Base-by-base conservation (phyloP, 2,888 invertebrate genomes). In the Hipparchia semele region DNA sequence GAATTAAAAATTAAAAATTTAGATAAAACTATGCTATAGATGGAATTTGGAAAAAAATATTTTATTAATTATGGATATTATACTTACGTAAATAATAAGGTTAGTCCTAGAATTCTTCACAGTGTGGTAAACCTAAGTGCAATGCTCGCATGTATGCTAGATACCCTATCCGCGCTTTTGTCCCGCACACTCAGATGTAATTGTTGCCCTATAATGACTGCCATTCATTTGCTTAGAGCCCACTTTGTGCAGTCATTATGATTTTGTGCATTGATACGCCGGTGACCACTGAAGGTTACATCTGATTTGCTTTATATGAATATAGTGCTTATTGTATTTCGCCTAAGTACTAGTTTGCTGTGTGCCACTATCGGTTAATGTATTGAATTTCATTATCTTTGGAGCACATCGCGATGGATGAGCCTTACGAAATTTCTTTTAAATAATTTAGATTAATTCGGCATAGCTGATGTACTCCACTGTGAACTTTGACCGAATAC, bases 161-260 rank as follows among this genome's bases (percentile, higher is more conserved):
- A 74, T 75, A 79, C 79, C 76, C 77, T 80, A 79, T 81, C 81
- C 79, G 81, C 80, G 82, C 83, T 82, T 84, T 85, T 85, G 85
- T 87, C 83, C 86, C 82, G 84, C 82, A 82, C 79, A 80, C 77
- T 78, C 76, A 82, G 80, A 83, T 82, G 81, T 86, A 85, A 86
- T 86, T 86, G 87, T 86, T 83, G 81, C 82, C 79, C 80, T 79
- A 83, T 87, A 88, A 88, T 89, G 84, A 83, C 78, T 74, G 75
- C 83, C 83, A 86, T 87, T 83, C 84, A 83, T 88, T 84, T 82
- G 83, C 85, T 86, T 82, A 71, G 74, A 74, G 73, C 74, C 76
- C 76, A 75, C 76, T 77, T 77, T 78, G 79, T 79, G 77, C 76
- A 75, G 78, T 76, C 76, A 75, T 76, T 79, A 77, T 78, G 76